Evolutionary conservation across 1,140 invertebrate genomes (phyloP).

Genomic region (Tetraneura akinire): DNA sequence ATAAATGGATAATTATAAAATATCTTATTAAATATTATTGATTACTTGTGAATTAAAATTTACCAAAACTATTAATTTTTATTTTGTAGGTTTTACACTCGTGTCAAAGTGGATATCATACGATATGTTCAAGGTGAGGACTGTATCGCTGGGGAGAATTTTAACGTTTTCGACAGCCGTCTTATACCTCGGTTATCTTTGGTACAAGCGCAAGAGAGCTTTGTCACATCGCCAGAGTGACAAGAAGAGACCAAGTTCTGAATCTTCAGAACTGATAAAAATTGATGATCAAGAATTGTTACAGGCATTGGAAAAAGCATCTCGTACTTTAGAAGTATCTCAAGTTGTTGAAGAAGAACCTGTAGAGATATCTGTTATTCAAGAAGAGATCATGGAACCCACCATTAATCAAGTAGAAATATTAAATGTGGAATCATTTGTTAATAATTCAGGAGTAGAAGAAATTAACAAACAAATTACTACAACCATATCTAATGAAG

Average conservation of each 20-base stretch:
- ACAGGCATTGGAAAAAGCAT: slow-evolving; percentile 22
- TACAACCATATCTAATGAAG: not conserved
- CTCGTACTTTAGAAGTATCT: not conserved
- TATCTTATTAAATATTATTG: too few species aligned
- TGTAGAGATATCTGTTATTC: not conserved
- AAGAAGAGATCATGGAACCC: slow-evolving; percentile 24
- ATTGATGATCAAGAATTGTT: slow-evolving; percentile 38
- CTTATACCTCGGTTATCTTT: slow-evolving; percentile 55
- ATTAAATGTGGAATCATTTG: not conserved
- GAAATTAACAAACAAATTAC: not conserved
- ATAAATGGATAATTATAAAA: too few species aligned
- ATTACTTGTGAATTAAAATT: too few species aligned
- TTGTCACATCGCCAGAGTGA: slow-evolving; percentile 49
- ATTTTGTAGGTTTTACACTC: slow-evolving; percentile 38
- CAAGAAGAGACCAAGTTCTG: slow-evolving; percentile 41
- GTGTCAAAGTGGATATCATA: slow-evolving; percentile 49
- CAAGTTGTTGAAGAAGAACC: slow-evolving; percentile 11
- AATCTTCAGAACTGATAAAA: slow-evolving; percentile 34
- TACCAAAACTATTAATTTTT: not conserved
- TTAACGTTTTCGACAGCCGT: slow-evolving; percentile 54
- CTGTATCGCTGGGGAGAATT: slow-evolving; percentile 52
- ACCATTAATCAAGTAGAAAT: slow-evolving; percentile 16
- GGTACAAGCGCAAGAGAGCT: slow-evolving; percentile 49
- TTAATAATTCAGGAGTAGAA: not conserved
- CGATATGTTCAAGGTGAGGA: slow-evolving; percentile 53